These are phyloP conservation scores for Hydropsyche betteni DNA, from an alignment of 2,888 invertebrate species.

Conservation along the genomic window DNA sequence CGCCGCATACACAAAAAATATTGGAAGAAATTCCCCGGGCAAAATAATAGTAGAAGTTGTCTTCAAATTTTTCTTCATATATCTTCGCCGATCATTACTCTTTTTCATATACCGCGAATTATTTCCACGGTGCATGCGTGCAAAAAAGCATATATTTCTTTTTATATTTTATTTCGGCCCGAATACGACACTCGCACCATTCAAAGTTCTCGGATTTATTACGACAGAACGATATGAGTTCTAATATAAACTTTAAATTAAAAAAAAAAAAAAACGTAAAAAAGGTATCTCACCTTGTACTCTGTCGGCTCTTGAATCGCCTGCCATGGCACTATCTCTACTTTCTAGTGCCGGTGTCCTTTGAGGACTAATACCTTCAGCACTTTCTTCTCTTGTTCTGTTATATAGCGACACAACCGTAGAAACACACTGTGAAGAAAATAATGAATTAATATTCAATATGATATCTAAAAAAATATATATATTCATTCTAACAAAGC, in stretches of 20 bases:
- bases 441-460: neutral
- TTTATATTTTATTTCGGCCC: neutral
- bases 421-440: slow-evolving; percentile 67
- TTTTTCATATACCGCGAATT: slow-evolving; percentile 26
- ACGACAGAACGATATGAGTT: neutral
- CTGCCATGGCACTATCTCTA: slow-evolving; percentile 66
- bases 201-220: neutral
- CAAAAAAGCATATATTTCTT: neutral
- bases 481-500: neutral
- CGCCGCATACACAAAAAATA: slow-evolving; percentile 32
- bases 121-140: slow-evolving; percentile 10
- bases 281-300: slow-evolving; percentile 46
- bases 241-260: neutral
- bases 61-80: slow-evolving; percentile 33
- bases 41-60: slow-evolving; percentile 33
- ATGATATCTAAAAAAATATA: neutral
- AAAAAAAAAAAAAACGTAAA: too few relatives aligned
- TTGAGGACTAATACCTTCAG: slow-evolving; percentile 73
- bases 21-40: slow-evolving; percentile 29
- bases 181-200: neutral
- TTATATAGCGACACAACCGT: slow-evolving; percentile 76
- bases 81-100: slow-evolving; percentile 29
- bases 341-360: slow-evolving; percentile 75
- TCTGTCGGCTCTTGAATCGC: slow-evolving; percentile 48
- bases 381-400: slow-evolving; percentile 79